Conservation (phyloP, 2,113 vertebrate genomes). For the Crotophaga sulcirostris region DNA sequence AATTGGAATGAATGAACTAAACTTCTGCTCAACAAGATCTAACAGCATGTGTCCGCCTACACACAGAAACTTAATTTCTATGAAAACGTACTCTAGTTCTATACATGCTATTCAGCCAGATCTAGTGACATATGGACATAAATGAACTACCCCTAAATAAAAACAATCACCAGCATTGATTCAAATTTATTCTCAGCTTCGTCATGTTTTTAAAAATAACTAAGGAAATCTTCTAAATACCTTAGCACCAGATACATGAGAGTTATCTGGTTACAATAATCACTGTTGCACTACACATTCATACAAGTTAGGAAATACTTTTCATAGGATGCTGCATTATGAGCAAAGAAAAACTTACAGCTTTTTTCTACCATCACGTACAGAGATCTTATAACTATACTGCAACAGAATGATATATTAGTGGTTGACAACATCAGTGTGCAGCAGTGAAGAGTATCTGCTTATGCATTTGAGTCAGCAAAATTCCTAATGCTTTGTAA, state of each 20-base stretch:
- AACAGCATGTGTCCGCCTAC: neutral
- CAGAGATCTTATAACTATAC: neutral
- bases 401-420: neutral
- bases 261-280: neutral
- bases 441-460: neutral
- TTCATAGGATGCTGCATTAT: neutral
- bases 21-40: neutral
- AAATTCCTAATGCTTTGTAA: neutral
- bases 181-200: neutral
- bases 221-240: neutral
- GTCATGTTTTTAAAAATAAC: neutral
- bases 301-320: neutral
- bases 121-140: neutral
- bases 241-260: neutral
- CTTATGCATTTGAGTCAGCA: neutral
- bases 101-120: neutral
- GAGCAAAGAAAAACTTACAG: neutral
- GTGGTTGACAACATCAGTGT: slow-evolving; percentile 40
- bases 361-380: neutral
- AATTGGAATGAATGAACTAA: neutral
- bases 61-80: neutral
- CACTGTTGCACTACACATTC: neutral
- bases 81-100: neutral
- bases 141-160: neutral
- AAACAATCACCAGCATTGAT: neutral